phyloP scores from a whole-genome alignment of 1,140 invertebrate species.

The Himalopsyche phryganea region DNA sequence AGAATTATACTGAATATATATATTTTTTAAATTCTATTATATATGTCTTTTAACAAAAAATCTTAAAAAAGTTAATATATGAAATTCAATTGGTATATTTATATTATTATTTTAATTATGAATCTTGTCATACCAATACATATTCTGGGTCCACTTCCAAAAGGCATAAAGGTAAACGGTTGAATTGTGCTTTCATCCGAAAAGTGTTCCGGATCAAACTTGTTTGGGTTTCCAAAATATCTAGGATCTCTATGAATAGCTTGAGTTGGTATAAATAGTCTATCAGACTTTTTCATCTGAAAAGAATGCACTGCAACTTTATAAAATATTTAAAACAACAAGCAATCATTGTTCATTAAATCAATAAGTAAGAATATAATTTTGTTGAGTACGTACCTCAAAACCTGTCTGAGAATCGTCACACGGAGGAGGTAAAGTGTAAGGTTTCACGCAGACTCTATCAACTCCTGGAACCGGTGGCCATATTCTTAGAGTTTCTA shows the following conservation, averaged over 20 bases:
- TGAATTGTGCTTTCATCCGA: constrained; percentile 43
- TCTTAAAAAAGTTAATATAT: too few species aligned
- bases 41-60: too few species aligned
- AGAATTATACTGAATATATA: too few species aligned
- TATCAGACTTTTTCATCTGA: constrained; percentile 21
- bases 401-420: neutral
- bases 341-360: too few species aligned
- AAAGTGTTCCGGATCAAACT: constrained; percentile 54
- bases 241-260: constrained; percentile 50
- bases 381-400: too few species aligned
- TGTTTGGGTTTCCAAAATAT: constrained; percentile 48
- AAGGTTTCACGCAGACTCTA: constrained; percentile 41
- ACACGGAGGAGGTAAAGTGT: constrained; percentile 25
- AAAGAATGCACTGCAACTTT: too few species aligned
- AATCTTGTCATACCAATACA: constrained; percentile 33
- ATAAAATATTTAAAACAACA: too few species aligned
- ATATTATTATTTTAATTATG: too few species aligned
- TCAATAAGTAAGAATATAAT: too few species aligned
- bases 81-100: too few species aligned
- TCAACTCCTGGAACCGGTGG: constrained; percentile 42
- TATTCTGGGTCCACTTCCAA: constrained; percentile 51
- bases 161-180: constrained; percentile 49
- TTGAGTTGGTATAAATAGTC: constrained; percentile 42
- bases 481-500: constrained; percentile 53
- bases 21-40: too few species aligned